Evolutionary conservation across 2,797 vertebrate species (phyloP).

Genomic region (Melanotaenia maccullochi): DNA sequence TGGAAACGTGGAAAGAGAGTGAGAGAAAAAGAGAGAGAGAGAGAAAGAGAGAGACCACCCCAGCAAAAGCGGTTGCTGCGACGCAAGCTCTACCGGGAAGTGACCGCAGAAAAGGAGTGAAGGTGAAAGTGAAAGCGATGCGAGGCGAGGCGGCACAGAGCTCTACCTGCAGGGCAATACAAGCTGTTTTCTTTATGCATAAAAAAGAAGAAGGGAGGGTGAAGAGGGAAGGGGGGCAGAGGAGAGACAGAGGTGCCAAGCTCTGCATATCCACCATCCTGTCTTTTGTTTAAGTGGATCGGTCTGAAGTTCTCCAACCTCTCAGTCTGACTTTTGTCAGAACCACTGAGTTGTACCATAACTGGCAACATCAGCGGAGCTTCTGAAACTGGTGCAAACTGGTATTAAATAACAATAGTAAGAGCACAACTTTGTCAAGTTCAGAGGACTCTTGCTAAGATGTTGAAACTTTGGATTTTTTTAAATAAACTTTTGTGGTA

Average conservation of each 20-base stretch:
- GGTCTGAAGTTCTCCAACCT: constrained; percentile 36
- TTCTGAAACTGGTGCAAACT: constrained; percentile 9
- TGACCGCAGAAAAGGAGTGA: constrained; percentile 90
- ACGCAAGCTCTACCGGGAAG: constrained; percentile 87
- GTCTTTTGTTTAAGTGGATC: constrained; percentile 59
- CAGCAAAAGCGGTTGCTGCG: constrained; percentile 75
- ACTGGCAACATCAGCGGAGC: background rate
- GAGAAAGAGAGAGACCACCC: constrained; percentile 57
- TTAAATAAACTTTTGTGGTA: background rate
- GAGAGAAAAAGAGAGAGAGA: constrained; percentile 45
- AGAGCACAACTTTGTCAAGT: too few relatives aligned
- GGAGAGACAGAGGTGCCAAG: constrained; percentile 34
- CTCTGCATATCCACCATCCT: constrained; percentile 40
- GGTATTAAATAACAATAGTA: too few relatives aligned
- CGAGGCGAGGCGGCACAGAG: constrained; percentile 65
- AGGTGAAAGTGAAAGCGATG: constrained; percentile 93
- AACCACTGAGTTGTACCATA: constrained; percentile 9
- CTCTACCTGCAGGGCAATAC: constrained; percentile 86
- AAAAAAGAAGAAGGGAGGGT: constrained; percentile 67
- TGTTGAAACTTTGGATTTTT: background rate
- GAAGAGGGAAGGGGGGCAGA: constrained; percentile 30
- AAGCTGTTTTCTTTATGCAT: constrained; percentile 86
- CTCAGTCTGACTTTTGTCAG: constrained; percentile 22
- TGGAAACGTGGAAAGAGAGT: constrained; percentile 44
- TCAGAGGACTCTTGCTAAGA: background rate